phyloP scores from a whole-genome alignment of 2,113 vertebrate genomes.

The Phalacrocorax brasilianus region DNA sequence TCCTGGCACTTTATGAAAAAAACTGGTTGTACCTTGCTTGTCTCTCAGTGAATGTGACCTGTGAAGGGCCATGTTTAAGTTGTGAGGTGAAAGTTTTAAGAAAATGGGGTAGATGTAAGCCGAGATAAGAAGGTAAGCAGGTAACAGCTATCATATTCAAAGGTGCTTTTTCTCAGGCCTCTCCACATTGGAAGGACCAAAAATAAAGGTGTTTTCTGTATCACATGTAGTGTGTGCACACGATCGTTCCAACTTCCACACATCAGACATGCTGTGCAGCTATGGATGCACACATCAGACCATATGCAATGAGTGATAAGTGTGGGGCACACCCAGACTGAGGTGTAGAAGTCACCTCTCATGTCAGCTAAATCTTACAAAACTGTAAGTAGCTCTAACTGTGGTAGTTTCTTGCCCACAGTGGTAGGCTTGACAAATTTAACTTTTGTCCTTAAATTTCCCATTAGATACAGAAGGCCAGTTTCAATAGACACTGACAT shows the following conservation, averaged over 20 bases:
- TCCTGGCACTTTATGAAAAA: not conserved
- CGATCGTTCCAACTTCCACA: not conserved
- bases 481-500: not conserved
- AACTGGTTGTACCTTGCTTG: not conserved
- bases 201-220: not conserved
- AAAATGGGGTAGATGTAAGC: not conserved
- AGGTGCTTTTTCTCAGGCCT: not conserved
- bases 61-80: not conserved
- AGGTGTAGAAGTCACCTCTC: not conserved
- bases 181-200: not conserved
- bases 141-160: not conserved
- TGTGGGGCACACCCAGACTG: no score
- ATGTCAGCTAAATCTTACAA: not conserved
- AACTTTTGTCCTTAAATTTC: not conserved
- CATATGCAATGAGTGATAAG: rapidly evolving
- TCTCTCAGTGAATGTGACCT: not conserved
- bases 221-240: rapidly evolving
- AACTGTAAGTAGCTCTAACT: not conserved
- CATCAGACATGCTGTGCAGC: no score
- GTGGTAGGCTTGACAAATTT: not conserved
- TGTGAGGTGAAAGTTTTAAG: not conserved
- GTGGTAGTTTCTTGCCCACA: not conserved
- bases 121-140: not conserved
- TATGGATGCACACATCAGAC: not conserved
- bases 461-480: not conserved